Base-by-base conservation (phyloP, 2,888 invertebrate genomes). In the Caenorhabditis japonica region DNA sequence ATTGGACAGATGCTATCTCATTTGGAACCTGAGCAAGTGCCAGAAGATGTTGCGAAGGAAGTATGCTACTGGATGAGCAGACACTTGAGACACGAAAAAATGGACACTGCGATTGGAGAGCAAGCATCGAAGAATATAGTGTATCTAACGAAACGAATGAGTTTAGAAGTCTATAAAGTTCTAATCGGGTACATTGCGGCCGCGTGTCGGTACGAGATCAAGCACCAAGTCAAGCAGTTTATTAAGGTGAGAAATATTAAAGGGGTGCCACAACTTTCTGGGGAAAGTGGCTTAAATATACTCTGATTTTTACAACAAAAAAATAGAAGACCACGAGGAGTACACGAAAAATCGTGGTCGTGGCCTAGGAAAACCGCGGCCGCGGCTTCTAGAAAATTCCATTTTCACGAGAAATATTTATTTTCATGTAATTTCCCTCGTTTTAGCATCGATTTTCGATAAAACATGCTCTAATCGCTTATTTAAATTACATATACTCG, bases 91-190 rank as follows among this genome's bases (percentile, higher is more conserved):
- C 69, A 74, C 60, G 61, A 59, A 5, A 46, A 60, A 13, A 47
- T 81, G 43, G 52, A 44, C 21, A 72, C 64, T 13, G 47, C 58
- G 2, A 58, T 70, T 10, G 81, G 80, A 23, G 77, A 83, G 27
- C 81, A 82, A 55, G 73, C 77, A 5, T 75, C 76, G 12, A 80
- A 81, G 34, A 81, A 77, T 43, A 66, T 81, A n/a, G 75, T 81
- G 12, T 74, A 21, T 27, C 27, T 81, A 12, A 25, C 68, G 8
- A 59, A 62, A 23, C 41, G 39, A 27, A 25, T 75, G 0, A 34
- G 27, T 19, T 49, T 49, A 12, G 78, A 76, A 19, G 59, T 64
- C 2, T 79, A 74, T 36, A 39, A 47, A 15, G 47, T 53, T 23
- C 27, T 83, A 7, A 39, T 76, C 19, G 71, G 72, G n/a, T 60